Base-by-base conservation (phyloP, 1,140 invertebrate genomes). In the Macrostomum lignano region DNA sequence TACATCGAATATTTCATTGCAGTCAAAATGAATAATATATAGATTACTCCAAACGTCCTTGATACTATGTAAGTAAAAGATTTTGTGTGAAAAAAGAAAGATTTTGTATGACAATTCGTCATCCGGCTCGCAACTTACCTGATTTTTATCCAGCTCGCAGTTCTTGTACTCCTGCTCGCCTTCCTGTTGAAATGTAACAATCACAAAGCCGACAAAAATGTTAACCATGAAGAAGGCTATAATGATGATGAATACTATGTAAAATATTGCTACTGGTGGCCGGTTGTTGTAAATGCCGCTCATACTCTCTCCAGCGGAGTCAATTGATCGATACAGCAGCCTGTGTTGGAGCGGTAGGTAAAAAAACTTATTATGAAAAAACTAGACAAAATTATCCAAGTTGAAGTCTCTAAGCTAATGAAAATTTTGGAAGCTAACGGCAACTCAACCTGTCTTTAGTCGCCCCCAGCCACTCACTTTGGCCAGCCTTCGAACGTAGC, bases 201-300 rank as follows among this genome's bases (percentile, higher is more conserved):
- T 98, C 62, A 98, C 91, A 68, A 98, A 98, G 79, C 91, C 91
- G 45, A 98, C 88, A 67, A 98, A 98, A 60, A 98, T 98, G 63
- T 98, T 98, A 35, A 98, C 86, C 86, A 96, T 96, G 64, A 96
- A 96, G 46, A 64, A 63, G 13, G 57, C 58, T 25, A 59, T 53
- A 33, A 55, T 91, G 58, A 98, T 94, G 51, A 98, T 96, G 60
- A 94, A 98, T 57, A 91, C 75, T 45, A 98, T 94, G 61, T 91
- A 98, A 63, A 91, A 98, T 42, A 84, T 70, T 46, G 88, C 84
- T 40, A 96, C 82, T 45, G 82, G 73, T 47, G 82, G 86, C 55
- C 86, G 71, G 61, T 78, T 84, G 62, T 98, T 96, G 61, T 88
- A 73, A 51, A 88, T 78, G 51, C 84, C 86, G 52, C 91, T 91